Base-by-base conservation (phyloP, 2,888 invertebrate species). In the Desoria tigrina region DNA sequence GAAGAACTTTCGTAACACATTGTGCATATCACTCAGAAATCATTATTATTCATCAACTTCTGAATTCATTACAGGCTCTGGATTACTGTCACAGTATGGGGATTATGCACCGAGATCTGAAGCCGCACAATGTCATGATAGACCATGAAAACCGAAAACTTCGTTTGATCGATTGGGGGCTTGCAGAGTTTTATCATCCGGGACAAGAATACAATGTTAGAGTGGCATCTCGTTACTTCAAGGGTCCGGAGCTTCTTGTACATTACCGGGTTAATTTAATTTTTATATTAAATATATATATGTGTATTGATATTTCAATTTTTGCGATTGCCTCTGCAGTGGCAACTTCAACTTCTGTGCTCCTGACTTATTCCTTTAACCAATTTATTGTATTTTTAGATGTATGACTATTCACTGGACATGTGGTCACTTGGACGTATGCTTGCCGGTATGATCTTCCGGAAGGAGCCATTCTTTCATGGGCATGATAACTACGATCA, bases 31-130 rank as follows among this genome's bases (percentile, higher is more conserved):
- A 21, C n/a, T n/a, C n/a, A n/a, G 69, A 70, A 60, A 65, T 69
- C 68, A 72, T 76, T n/a, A n/a, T n/a, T n/a, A n/a, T n/a, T n/a
- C n/a, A n/a, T n/a, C n/a, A n/a, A n/a, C n/a, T n/a, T n/a, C n/a
- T n/a, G n/a, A n/a, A 32, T 32, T 32, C 11, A 7, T 32, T 32
- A 32, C 4, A 87, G 86, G 89, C 98, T 78, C 85, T 99, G 83
- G 98, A 99, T 84, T 99, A 94, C 83, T 99, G 98, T 86, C 99
- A 99, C 84, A 97, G 97, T 85, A 96, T 97, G 96, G 99, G 99
- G 79, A 98, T 99, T 79, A 99, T 99, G 99, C 99, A 99, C 79
- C 83, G 98, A 83, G 99, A 99, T 85, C 98, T 99, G 66, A 99
- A 99, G 84, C 99, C 99, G 79, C 99, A 99, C 84, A 99, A 99